Evolutionary conservation across 1,140 invertebrate genomes (phyloP).

Genomic region (Ips nitidus): DNA sequence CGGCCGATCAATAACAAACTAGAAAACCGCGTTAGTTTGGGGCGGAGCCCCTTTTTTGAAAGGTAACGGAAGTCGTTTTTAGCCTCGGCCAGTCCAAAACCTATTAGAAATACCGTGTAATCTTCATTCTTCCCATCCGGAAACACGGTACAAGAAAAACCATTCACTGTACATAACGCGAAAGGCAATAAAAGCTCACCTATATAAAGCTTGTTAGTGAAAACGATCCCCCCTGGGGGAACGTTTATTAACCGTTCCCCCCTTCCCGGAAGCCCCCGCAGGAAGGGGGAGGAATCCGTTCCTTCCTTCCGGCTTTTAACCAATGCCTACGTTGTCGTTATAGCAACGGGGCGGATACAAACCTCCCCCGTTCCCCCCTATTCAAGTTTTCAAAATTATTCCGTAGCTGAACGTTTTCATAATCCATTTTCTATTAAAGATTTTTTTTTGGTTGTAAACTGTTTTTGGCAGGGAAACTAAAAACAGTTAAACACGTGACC

Average conservation of each 20-base stretch:
- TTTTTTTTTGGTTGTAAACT: too few species aligned
- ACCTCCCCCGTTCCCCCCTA: slow-evolving; percentile 12
- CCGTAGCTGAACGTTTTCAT: too few species aligned
- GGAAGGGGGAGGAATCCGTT: slow-evolving; percentile 29
- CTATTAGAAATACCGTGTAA: too few species aligned
- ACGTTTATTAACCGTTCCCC: slow-evolving; percentile 7
- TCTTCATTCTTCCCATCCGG: neutral
- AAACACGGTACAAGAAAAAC: too few species aligned
- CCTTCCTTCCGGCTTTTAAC: slow-evolving; percentile 42
- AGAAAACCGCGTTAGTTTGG: slow-evolving; percentile 25
- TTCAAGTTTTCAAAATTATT: too few species aligned
- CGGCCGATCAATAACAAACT: slow-evolving; percentile 14
- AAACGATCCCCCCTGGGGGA: slow-evolving; percentile 18
- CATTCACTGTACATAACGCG: too few species aligned
- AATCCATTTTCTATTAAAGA: too few species aligned
- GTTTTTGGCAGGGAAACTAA: too few species aligned
- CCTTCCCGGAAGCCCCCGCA: slow-evolving; percentile 7
- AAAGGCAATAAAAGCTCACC: slow-evolving; percentile 21
- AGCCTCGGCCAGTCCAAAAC: neutral
- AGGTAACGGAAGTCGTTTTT: slow-evolving; percentile 1
- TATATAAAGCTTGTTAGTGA: slow-evolving; percentile 29
- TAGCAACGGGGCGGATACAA: slow-evolving; percentile 23
- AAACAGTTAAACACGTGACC: too few species aligned
- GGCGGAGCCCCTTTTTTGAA: slow-evolving; percentile 12
- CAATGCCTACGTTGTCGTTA: slow-evolving; percentile 34